phyloP scores from a whole-genome alignment of 2,113 vertebrate species.

The Glaucidium brasilianum region DNA sequence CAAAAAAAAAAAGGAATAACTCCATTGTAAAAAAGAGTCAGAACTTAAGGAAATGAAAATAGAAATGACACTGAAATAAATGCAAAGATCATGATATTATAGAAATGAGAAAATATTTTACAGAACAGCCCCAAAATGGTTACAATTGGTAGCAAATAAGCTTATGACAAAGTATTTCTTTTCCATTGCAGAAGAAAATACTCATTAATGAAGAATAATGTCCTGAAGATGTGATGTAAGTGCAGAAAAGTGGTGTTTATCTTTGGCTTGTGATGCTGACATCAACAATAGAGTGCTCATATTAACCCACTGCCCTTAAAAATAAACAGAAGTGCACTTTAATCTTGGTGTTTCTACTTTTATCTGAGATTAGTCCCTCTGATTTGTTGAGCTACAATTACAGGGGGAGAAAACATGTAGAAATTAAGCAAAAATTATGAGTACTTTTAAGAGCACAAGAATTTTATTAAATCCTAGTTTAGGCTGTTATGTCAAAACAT shows the following conservation, averaged over 20 bases:
- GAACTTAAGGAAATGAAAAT: not conserved
- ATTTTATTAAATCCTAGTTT: constrained; percentile 60
- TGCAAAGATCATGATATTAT: not conserved
- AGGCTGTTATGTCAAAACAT: constrained; percentile 59
- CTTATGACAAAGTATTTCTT: constrained; percentile 5
- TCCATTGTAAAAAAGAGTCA: not conserved
- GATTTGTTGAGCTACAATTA: constrained; percentile 49
- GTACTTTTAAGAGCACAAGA: constrained; percentile 44
- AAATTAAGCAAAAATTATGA: constrained; percentile 61
- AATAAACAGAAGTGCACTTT: constrained; percentile 68
- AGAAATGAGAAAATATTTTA: not conserved
- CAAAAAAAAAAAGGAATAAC: not conserved
- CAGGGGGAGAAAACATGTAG: constrained; percentile 35
- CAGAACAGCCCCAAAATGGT: not conserved
- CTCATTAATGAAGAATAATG: constrained; percentile 68
- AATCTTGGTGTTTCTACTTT: constrained; percentile 61
- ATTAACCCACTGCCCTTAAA: constrained; percentile 69
- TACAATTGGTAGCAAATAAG: not conserved
- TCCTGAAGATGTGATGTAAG: constrained; percentile 54
- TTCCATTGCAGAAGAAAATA: constrained; percentile 34
- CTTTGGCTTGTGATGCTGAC: constrained; percentile 65
- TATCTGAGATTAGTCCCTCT: constrained; percentile 55
- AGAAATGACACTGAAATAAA: not conserved
- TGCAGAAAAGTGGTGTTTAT: constrained; percentile 60
- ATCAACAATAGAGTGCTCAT: constrained; percentile 56